Conservation (phyloP, 2,113 vertebrate genomes). For the Callopanchax toddi region DNA sequence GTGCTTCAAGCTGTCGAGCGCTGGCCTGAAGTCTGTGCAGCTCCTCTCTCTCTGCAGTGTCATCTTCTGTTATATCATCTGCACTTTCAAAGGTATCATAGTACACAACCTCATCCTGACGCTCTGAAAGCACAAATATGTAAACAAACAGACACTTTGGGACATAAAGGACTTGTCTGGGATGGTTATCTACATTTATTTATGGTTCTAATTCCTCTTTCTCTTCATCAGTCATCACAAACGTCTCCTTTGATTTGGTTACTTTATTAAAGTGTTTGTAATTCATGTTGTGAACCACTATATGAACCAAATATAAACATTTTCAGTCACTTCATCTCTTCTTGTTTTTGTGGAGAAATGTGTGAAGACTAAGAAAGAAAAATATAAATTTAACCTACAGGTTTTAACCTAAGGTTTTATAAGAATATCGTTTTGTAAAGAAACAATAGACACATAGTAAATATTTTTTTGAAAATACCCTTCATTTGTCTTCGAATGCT, state of each 20-base stretch:
- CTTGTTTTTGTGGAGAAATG: too few relatives aligned
- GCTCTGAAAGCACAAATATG: slow-evolving; percentile 65
- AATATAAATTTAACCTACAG: too few relatives aligned
- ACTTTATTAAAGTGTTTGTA: too few relatives aligned
- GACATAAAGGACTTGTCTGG: neutral
- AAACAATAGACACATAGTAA: too few relatives aligned
- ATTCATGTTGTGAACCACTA: too few relatives aligned
- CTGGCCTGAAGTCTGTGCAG: slow-evolving; percentile 89
- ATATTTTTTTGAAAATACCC: slow-evolving; percentile 74
- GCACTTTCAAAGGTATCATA: slow-evolving; percentile 96
- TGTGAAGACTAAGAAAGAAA: too few relatives aligned
- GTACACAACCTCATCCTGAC: slow-evolving; percentile 92
- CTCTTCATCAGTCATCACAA: neutral
- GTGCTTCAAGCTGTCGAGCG: slow-evolving; percentile 92
- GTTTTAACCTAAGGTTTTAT: too few relatives aligned
- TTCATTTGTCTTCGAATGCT: slow-evolving; percentile 93
- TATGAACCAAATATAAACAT: too few relatives aligned
- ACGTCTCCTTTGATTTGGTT: too few relatives aligned
- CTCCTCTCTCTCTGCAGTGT: slow-evolving; percentile 84
- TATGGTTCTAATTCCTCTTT: neutral
- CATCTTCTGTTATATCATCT: slow-evolving; percentile 90
- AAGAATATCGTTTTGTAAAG: too few relatives aligned
- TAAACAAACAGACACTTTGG: neutral
- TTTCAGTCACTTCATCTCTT: too few relatives aligned
- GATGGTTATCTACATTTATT: neutral